Conservation (phyloP, 2,797 vertebrate genomes). For the Fundulus diaphanus region DNA sequence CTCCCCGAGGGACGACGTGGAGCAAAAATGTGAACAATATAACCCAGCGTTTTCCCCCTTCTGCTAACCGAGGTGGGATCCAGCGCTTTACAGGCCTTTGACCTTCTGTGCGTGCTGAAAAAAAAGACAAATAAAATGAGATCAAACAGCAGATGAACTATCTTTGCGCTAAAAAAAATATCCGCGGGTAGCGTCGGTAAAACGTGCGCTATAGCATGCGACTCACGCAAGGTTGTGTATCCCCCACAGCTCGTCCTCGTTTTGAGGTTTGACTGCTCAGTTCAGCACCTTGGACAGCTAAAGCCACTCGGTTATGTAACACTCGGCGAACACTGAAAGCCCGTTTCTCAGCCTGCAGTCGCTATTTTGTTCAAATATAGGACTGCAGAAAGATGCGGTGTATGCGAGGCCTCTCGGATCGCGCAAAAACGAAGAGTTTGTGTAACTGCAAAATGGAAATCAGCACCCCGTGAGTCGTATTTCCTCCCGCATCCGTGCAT, state of each 20-base stretch:
- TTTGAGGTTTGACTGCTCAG: slow-evolving; percentile 47
- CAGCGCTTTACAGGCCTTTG: slow-evolving; percentile 56
- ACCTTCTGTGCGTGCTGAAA: slow-evolving; percentile 69
- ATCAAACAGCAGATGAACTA: slow-evolving; percentile 5
- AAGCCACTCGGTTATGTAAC: slow-evolving; percentile 80
- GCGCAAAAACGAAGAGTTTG: neutral
- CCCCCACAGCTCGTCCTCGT: slow-evolving; percentile 58
- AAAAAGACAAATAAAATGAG: slow-evolving; percentile 34
- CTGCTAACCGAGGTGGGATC: slow-evolving; percentile 27
- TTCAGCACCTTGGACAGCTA: slow-evolving; percentile 81
- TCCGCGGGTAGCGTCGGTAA: slow-evolving; percentile 38
- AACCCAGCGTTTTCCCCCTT: slow-evolving; percentile 35
- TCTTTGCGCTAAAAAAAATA: slow-evolving; percentile 12
- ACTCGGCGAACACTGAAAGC: slow-evolving; percentile 47
- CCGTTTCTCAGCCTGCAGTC: slow-evolving; percentile 38
- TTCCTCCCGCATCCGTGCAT: slow-evolving; percentile 30
- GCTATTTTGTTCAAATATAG: slow-evolving; percentile 21
- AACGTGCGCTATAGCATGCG: slow-evolving; percentile 43
- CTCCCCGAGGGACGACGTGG: slow-evolving; percentile 35
- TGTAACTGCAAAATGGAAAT: slow-evolving; percentile 38
- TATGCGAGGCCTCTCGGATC: slow-evolving; percentile 13
- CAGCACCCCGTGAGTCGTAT: slow-evolving; percentile 44
- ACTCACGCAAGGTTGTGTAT: slow-evolving; percentile 76
- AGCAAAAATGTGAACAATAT: neutral
- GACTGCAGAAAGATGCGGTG: slow-evolving; percentile 22